A percentile compares a stretch with the other conserved stretches of the same genome.
These are phyloP conservation scores for Potorous gilbertii DNA, from an alignment of 2,797 vertebrate genomes.

Conservation along the genomic window DNA sequence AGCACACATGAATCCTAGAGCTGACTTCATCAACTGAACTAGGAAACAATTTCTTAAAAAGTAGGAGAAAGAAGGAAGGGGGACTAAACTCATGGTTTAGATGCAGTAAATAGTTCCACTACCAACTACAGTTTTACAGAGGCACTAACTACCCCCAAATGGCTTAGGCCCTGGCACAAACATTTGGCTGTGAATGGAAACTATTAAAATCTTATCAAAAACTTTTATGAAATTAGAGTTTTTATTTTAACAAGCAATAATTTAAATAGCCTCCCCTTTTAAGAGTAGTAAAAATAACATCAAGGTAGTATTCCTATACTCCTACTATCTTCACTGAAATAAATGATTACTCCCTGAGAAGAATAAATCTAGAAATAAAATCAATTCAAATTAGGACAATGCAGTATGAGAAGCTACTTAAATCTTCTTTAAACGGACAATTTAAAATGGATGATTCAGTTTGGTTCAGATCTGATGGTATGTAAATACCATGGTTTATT, in stretches of 20 bases:
- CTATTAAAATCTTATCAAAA: background rate
- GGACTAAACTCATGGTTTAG: background rate
- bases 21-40: constrained; percentile 16
- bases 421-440: constrained; percentile 61
- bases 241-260: constrained; percentile 43
- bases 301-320: constrained; percentile 51
- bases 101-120: background rate
- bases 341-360: constrained; percentile 52
- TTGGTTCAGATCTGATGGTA: constrained; percentile 67
- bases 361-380: constrained; percentile 34
- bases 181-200: background rate
- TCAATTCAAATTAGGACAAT: constrained; percentile 60
- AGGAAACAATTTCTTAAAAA: background rate
- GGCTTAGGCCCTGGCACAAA: background rate
- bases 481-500: constrained; percentile 64
- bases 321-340: constrained; percentile 59
- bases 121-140: background rate
- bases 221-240: background rate
- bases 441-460: constrained; percentile 72
- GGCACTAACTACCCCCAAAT: background rate
- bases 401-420: constrained; percentile 58
- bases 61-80: background rate
- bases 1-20: background rate
- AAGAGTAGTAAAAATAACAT: constrained; percentile 39
- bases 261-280: constrained; percentile 25